Conservation (phyloP, 2,113 vertebrate species). For the Saimiri boliviensis region DNA sequence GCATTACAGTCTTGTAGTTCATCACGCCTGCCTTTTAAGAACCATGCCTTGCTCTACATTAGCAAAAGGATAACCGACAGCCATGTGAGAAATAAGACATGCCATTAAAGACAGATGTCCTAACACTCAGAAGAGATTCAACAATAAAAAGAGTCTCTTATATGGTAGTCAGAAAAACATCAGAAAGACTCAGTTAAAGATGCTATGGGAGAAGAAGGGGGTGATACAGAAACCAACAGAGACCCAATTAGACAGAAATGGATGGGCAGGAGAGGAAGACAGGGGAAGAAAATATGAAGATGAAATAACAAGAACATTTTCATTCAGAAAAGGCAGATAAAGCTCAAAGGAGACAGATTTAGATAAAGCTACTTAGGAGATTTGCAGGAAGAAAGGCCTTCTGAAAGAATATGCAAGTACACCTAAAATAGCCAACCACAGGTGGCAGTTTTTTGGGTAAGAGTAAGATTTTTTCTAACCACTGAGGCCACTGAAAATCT, state of each 20-base stretch:
- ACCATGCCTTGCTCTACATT: not conserved
- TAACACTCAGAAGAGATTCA: not conserved
- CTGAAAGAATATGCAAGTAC: not conserved
- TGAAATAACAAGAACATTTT: not conserved
- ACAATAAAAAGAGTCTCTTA: not conserved
- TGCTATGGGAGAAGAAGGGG: not conserved
- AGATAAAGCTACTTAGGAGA: not conserved
- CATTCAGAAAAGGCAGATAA: not conserved
- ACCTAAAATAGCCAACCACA: not conserved
- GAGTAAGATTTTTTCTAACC: not conserved
- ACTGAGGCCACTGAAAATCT: not conserved
- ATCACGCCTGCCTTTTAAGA: not conserved
- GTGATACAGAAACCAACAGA: not conserved
- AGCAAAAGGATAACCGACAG: not conserved
- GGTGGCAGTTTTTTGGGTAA: not conserved
- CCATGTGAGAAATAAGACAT: not conserved
- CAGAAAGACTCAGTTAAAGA: not conserved
- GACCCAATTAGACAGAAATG: not conserved
- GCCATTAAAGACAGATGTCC: not conserved
- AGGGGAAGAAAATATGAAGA: not conserved
- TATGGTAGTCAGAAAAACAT: not conserved
- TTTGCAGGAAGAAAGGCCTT: not conserved
- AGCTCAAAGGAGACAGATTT: not conserved
- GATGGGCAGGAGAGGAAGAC: not conserved
- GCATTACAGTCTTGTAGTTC: not conserved